Percentiles rank a stretch among this genome's conserved stretches.
phyloP scores from a whole-genome alignment of 2,113 vertebrate species.

The Antechinus stuartii region DNA sequence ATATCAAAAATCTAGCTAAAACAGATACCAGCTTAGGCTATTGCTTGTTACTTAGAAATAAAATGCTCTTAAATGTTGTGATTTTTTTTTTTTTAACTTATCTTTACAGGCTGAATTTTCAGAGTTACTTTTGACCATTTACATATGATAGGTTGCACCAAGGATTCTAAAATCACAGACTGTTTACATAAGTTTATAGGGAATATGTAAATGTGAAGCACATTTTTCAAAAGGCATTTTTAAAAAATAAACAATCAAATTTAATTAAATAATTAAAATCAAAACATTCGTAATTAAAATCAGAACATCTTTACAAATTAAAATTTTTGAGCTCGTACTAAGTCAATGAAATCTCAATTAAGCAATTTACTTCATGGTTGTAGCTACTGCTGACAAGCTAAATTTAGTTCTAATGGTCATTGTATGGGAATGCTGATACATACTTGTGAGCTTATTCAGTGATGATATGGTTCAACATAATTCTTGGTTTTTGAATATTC shows the following conservation, averaged over 20 bases:
- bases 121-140: neutral
- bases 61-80: neutral
- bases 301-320: neutral
- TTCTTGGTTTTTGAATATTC: constrained; percentile 48
- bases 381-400: constrained; percentile 76
- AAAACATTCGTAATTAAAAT: accelerated
- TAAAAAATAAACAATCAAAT: neutral
- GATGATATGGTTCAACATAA: constrained; percentile 51
- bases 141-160: neutral
- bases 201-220: neutral
- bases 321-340: neutral
- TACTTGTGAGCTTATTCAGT: constrained; percentile 76
- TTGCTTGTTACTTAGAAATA: neutral
- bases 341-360: constrained; percentile 63
- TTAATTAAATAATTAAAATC: neutral
- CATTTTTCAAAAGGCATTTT: neutral
- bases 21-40: neutral
- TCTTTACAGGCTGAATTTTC: neutral
- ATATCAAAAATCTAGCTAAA: neutral
- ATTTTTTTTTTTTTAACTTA: neutral
- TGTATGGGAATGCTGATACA: constrained; percentile 83
- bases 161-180: neutral
- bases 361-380: constrained; percentile 56
- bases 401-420: constrained; percentile 88
- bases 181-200: neutral